Percentiles rank a stretch among this genome's conserved stretches.
phyloP scores from a whole-genome alignment of 2,797 vertebrate species.

The Hippopotamyrus pictus region DNA sequence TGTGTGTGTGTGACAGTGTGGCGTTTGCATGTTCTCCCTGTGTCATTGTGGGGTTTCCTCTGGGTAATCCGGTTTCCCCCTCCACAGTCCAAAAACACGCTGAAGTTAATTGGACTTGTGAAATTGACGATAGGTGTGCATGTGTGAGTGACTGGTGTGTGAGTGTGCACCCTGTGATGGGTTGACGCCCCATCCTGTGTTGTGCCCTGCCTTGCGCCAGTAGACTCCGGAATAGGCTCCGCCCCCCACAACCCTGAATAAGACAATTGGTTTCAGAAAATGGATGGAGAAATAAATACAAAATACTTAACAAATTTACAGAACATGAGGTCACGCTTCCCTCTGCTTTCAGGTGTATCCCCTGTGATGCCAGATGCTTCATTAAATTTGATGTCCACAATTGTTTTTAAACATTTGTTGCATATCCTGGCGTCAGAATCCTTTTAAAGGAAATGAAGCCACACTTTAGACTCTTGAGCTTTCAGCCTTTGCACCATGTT shows the following conservation, averaged over 20 bases:
- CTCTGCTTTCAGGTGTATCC: not conserved
- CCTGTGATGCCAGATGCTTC: not conserved
- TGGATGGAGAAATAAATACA: not conserved
- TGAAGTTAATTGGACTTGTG: not conserved
- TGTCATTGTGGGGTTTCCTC: not conserved
- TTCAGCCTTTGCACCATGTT: not conserved
- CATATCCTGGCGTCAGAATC: not conserved
- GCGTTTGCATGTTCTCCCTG: not conserved
- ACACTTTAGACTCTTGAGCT: not conserved
- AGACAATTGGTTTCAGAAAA: not conserved
- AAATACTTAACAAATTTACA: not conserved
- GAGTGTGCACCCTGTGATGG: not conserved
- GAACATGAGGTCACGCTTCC: not conserved
- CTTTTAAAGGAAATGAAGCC: not conserved
- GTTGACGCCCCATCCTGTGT: not conserved
- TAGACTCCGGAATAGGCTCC: not conserved
- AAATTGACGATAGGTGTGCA: not conserved
- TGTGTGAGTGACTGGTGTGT: not conserved
- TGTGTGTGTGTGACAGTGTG: not conserved
- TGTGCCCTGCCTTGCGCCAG: not conserved
- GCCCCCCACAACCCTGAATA: not conserved
- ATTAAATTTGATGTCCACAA: not conserved
- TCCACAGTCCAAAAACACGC: not conserved
- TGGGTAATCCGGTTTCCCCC: not conserved
- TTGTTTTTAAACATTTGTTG: not conserved